A percentile compares a stretch with the other conserved stretches of the same genome.
Evolutionary conservation across 2,113 vertebrate genomes (phyloP).

Genomic region (Corvus cornix): DNA sequence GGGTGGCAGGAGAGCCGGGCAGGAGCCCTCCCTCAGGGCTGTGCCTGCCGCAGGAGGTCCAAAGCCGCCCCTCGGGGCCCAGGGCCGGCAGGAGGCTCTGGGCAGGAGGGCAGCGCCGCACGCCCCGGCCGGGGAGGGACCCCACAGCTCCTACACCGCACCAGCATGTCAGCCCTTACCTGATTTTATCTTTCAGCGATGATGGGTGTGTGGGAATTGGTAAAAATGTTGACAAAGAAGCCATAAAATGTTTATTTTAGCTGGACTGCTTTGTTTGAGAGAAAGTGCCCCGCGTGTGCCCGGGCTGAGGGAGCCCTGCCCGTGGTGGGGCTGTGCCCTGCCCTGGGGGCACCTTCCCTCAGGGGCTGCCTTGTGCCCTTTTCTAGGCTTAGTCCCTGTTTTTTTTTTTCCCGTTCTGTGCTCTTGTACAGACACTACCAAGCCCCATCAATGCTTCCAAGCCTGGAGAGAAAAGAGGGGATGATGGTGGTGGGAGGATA

Average conservation of each 20-base stretch:
- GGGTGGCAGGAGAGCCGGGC: background rate
- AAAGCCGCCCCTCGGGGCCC: too few species aligned
- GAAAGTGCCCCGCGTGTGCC: accelerated
- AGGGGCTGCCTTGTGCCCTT: accelerated
- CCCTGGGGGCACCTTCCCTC: accelerated
- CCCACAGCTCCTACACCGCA: accelerated
- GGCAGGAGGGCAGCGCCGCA: accelerated
- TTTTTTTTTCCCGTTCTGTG: background rate
- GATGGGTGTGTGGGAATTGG: accelerated
- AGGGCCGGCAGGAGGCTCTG: background rate
- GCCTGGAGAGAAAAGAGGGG: accelerated
- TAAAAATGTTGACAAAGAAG: background rate
- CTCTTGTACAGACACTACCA: accelerated
- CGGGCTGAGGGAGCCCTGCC: background rate
- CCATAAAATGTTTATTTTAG: background rate
- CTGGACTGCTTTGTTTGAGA: background rate
- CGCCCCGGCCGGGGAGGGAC: accelerated
- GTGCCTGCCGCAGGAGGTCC: background rate
- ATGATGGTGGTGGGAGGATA: background rate
- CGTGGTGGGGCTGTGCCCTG: background rate
- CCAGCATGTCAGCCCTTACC: accelerated
- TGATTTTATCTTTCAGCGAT: background rate
- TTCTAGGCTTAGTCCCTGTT: accelerated
- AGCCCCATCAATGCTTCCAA: accelerated
- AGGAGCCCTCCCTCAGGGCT: background rate